Percentiles rank a stretch among this genome's conserved stretches.
Evolutionary conservation across 2,888 invertebrate genomes (phyloP).

Genomic region (Nasonia oneida): DNA sequence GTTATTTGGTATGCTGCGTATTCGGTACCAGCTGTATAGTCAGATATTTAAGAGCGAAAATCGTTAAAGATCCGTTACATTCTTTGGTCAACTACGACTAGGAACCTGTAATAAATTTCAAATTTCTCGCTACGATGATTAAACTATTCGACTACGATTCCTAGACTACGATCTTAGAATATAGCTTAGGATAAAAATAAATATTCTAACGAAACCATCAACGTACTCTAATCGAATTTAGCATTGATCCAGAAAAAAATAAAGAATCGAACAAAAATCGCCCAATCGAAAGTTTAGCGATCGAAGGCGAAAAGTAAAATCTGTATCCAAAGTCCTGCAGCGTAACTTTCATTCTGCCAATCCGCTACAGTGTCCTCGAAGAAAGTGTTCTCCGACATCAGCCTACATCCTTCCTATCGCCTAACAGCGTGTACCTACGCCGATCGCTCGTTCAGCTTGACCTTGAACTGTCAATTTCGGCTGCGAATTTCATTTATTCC

Average conservation of each 20-base stretch:
- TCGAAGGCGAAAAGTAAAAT: neutral
- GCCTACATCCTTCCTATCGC: conserved; percentile 37
- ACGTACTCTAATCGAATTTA: neutral
- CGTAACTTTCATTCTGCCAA: neutral
- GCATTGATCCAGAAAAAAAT: too few species aligned
- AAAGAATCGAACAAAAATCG: too few species aligned
- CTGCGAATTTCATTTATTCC: neutral
- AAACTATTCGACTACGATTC: neutral
- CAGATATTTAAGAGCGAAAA: neutral
- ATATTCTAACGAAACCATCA: neutral
- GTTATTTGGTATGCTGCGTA: neutral
- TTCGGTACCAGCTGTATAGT: neutral
- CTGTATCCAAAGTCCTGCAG: neutral
- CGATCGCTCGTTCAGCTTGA: conserved; percentile 29
- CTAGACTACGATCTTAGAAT: neutral
- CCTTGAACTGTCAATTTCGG: conserved; percentile 57
- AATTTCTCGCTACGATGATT: neutral
- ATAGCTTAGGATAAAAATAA: neutral
- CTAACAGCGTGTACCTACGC: neutral
- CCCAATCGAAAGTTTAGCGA: neutral
- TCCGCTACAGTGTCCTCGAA: neutral
- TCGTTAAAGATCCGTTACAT: conserved; percentile 25
- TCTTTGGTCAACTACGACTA: neutral
- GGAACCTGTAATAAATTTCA: conserved; percentile 3
- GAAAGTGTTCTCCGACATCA: conserved; percentile 35